A percentile compares a stretch with the other conserved stretches of the same genome.
phyloP scores from a whole-genome alignment of 1,140 invertebrate genomes.

The Glossosoma conforme region DNA sequence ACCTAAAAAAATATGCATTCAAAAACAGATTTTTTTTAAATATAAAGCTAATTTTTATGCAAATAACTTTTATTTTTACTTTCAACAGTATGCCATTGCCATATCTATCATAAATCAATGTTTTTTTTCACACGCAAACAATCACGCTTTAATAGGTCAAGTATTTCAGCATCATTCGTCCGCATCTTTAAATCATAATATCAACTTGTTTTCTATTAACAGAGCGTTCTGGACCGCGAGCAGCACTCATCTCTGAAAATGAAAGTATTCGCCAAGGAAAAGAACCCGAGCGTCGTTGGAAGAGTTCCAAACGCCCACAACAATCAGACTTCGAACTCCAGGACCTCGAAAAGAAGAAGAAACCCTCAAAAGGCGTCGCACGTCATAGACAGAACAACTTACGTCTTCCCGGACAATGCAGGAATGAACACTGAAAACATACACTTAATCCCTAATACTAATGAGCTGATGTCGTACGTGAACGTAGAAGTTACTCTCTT shows the following conservation, averaged over 20 bases:
- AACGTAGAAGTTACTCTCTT: constrained; percentile 75
- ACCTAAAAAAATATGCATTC: too few species aligned
- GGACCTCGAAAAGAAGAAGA: constrained; percentile 1
- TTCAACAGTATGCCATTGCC: too few species aligned
- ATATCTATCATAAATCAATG: too few species aligned
- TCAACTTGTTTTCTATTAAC: too few species aligned
- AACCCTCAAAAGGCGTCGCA: not conserved
- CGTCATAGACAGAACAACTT: constrained; percentile 39
- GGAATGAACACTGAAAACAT: constrained; percentile 42
- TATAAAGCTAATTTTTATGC: too few species aligned
- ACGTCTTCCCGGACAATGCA: constrained; percentile 47
- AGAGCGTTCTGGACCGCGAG: constrained; percentile 75
- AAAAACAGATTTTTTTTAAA: too few species aligned
- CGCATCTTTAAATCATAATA: too few species aligned
- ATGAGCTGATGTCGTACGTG: constrained; percentile 56
- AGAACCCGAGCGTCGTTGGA: constrained; percentile 56
- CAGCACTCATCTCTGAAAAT: constrained; percentile 62
- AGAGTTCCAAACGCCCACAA: constrained; percentile 41
- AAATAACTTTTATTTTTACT: too few species aligned
- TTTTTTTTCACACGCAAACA: too few species aligned
- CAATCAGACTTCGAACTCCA: constrained; percentile 33
- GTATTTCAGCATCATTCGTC: too few species aligned
- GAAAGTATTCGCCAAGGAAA: constrained; percentile 72
- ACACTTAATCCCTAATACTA: constrained; percentile 39
- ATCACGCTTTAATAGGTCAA: too few species aligned